Evolutionary conservation across 2,888 invertebrate genomes (phyloP).

Genomic region (Listrodromus nycthemerus): DNA sequence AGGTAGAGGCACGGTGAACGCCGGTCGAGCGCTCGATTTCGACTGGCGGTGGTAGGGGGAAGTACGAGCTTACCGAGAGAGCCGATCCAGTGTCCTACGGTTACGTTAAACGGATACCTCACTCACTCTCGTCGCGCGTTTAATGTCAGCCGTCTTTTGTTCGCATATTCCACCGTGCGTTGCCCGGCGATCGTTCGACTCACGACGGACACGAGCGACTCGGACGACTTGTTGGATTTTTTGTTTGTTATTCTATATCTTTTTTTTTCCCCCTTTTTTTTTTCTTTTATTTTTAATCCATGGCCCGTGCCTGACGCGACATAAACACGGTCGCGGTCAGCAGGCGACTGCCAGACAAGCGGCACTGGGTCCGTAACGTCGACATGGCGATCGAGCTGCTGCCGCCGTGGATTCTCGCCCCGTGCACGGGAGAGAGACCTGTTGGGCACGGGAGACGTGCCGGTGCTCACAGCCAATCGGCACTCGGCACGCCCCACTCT

Average conservation of each 20-base stretch:
- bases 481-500: slow-evolving; percentile 38
- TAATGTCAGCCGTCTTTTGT: slow-evolving; percentile 2
- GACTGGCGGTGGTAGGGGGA: slow-evolving; percentile 21
- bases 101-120: not conserved
- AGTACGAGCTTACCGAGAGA: slow-evolving; percentile 9
- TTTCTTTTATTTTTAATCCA: slow-evolving; percentile 73
- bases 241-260: not conserved
- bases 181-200: slow-evolving; percentile 8
- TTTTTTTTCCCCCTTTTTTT: slow-evolving; percentile 1
- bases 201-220: slow-evolving; percentile 63
- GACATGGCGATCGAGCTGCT: slow-evolving; percentile 57
- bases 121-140: not conserved
- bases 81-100: slow-evolving; percentile 14
- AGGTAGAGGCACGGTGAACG: slow-evolving; percentile 45
- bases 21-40: slow-evolving; percentile 46
- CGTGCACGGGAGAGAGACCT: slow-evolving; percentile 29
- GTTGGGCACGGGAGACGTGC: slow-evolving; percentile 39
- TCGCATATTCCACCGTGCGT: not conserved
- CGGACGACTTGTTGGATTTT: slow-evolving; percentile 5
- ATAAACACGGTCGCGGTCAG: slow-evolving; percentile 83
- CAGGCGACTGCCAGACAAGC: slow-evolving; percentile 80
- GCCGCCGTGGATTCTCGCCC: slow-evolving; percentile 5
- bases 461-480: slow-evolving; percentile 53
- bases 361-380: slow-evolving; percentile 68
- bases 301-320: slow-evolving; percentile 75